Evolutionary conservation across 2,888 invertebrate genomes (phyloP).

Genomic region (Cacoxenus indagator): DNA sequence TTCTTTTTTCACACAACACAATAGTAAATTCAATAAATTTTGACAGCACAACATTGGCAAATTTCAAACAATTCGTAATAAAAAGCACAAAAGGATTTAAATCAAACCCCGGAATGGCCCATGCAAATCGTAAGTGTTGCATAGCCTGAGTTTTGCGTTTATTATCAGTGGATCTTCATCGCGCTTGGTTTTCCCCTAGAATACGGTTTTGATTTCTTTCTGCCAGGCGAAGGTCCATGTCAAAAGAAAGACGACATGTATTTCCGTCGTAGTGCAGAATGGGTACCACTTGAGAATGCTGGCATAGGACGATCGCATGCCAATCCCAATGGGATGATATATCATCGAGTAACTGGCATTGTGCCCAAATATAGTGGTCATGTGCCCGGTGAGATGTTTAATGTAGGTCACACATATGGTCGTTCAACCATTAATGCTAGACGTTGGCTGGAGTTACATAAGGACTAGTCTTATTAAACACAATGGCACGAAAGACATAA

Average conservation of each 20-base stretch:
- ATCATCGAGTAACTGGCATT: constrained; percentile 82
- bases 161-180: not conserved
- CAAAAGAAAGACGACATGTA: constrained; percentile 83
- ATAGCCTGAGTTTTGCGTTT: not conserved
- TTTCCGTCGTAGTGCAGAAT: constrained; percentile 80
- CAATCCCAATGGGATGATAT: constrained; percentile 74
- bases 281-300: constrained; percentile 74
- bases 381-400: constrained; percentile 81
- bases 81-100: not conserved
- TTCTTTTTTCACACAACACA: too few species aligned
- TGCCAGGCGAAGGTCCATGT: constrained; percentile 80
- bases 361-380: constrained; percentile 85
- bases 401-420: constrained; percentile 83
- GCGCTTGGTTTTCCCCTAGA: constrained; percentile 29
- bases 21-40: not conserved
- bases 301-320: constrained; percentile 60
- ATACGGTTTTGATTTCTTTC: constrained; percentile 53
- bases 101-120: constrained; percentile 39
- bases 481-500: not conserved
- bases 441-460: constrained; percentile 75
- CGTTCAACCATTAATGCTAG: constrained; percentile 82
- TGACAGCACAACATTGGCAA: not conserved
- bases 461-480: constrained; percentile 39
- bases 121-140: constrained; percentile 50
- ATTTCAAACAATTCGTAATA: not conserved